Evolutionary conservation across 2,113 vertebrate species (phyloP).

Genomic region (Irena cyanogastra): DNA sequence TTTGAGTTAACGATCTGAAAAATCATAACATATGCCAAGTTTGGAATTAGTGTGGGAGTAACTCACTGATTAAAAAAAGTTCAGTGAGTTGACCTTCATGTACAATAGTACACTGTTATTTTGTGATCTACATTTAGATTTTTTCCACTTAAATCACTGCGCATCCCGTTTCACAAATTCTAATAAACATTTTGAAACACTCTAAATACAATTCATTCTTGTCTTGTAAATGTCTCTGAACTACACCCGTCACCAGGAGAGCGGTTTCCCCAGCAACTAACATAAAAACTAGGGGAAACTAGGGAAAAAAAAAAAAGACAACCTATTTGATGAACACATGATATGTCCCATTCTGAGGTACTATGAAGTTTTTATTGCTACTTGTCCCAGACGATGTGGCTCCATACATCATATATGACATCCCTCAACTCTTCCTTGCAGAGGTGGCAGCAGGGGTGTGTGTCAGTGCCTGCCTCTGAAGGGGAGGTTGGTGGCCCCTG

Average conservation of each 20-base stretch:
- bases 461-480: background rate
- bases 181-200: conserved; percentile 4
- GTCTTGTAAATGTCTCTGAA: background rate
- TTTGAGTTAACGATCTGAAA: background rate
- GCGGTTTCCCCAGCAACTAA: background rate
- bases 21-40: background rate
- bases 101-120: background rate
- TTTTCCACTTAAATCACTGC: background rate
- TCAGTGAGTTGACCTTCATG: background rate
- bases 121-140: background rate
- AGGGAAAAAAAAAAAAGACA: background rate
- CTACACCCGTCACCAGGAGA: background rate
- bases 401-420: background rate
- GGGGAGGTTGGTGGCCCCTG: background rate
- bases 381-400: background rate
- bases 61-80: background rate
- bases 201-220: background rate
- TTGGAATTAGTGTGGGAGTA: background rate
- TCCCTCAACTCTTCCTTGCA: background rate
- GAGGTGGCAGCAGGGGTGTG: background rate
- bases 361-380: background rate
- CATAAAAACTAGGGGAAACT: background rate
- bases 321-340: background rate
- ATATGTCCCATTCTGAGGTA: background rate
- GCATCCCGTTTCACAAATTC: background rate